Evolutionary conservation across 2,113 vertebrate genomes (phyloP).

Genomic region (Microtus oregoni): DNA sequence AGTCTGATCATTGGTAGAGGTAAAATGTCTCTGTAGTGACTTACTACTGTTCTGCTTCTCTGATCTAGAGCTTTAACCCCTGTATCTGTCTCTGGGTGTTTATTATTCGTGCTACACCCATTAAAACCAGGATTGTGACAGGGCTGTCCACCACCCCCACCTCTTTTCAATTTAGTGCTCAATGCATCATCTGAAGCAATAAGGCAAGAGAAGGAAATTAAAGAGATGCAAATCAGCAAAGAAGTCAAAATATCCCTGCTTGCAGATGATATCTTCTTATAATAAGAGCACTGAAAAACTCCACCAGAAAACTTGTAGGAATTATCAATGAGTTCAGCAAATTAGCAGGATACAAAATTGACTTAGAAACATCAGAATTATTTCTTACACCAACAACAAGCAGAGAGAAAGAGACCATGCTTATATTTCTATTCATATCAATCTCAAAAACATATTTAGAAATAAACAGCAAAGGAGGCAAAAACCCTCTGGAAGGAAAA

Average conservation of each 20-base stretch:
- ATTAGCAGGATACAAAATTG: not conserved
- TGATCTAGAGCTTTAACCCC: no score
- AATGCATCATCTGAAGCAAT: not conserved
- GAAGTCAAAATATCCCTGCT: not conserved
- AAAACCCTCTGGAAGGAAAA: no score
- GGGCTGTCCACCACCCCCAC: not conserved
- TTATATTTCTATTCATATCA: no score
- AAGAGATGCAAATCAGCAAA: not conserved
- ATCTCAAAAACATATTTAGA: no score
- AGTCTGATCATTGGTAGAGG: no score
- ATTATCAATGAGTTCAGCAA: not conserved
- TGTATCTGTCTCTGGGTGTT: no score
- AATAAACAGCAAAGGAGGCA: no score
- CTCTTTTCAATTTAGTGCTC: not conserved
- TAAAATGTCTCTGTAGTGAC: no score
- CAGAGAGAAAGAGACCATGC: no score
- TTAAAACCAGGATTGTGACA: not conserved
- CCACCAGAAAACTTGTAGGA: not conserved
- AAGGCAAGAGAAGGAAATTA: not conserved
- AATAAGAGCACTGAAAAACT: not conserved
- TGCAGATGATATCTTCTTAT: not conserved
- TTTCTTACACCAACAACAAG: no score
- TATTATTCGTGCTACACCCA: not conserved
- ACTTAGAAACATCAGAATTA: no score
- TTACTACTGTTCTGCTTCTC: no score